phyloP scores from a whole-genome alignment of 2,113 vertebrate species.

The Dipodomys ordii region DNA sequence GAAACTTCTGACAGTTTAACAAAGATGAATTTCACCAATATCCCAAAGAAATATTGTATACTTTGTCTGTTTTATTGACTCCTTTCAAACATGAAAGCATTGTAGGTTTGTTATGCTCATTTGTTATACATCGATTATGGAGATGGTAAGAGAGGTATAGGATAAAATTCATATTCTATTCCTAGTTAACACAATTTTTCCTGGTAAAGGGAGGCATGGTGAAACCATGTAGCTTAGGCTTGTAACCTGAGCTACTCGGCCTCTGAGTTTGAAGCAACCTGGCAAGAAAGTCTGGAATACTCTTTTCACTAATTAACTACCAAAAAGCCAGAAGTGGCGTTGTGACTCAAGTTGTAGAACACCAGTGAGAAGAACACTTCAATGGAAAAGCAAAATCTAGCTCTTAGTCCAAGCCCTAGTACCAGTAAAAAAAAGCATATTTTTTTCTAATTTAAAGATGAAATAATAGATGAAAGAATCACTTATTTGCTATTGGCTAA shows the following conservation, averaged over 20 bases:
- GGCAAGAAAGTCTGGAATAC: too few relatives aligned
- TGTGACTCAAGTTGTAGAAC: too few relatives aligned
- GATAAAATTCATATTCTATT: background rate
- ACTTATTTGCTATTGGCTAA: background rate
- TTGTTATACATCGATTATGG: background rate
- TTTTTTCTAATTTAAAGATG: constrained; percentile 37
- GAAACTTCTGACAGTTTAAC: background rate
- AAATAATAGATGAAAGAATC: background rate
- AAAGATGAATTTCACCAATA: background rate
- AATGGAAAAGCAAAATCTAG: too few relatives aligned
- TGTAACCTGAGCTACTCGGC: too few relatives aligned
- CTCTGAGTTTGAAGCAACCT: too few relatives aligned
- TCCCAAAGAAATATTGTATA: background rate
- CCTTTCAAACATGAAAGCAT: background rate
- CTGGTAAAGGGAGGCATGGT: background rate
- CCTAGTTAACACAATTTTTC: background rate
- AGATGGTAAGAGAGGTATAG: background rate
- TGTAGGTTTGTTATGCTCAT: background rate
- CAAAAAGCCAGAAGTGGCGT: too few relatives aligned
- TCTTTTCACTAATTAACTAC: too few relatives aligned
- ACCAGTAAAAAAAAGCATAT: background rate
- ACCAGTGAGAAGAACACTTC: too few relatives aligned
- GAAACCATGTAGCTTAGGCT: too few relatives aligned
- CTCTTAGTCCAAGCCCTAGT: too few relatives aligned
- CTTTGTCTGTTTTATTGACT: background rate